A percentile compares a stretch with the other conserved stretches of the same genome.
phyloP scores from a whole-genome alignment of 2,888 invertebrate species.

The Hermodice carunculata region DNA sequence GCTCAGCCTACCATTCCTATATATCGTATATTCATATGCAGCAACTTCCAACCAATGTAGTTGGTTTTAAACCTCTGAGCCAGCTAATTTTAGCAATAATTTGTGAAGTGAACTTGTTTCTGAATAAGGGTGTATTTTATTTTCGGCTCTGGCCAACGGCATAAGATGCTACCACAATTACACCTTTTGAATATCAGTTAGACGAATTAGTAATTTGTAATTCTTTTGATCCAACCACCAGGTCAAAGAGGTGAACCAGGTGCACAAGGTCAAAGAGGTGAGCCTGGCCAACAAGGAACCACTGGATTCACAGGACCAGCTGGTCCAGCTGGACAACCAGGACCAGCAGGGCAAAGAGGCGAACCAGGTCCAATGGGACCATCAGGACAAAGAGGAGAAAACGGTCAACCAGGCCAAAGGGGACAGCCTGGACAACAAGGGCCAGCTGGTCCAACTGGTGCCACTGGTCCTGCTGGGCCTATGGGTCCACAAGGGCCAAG shows the following conservation, averaged over 20 bases:
- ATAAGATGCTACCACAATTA: too few species aligned
- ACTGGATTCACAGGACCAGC: not conserved
- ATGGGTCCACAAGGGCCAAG: not conserved
- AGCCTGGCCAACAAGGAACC: conserved; percentile 13
- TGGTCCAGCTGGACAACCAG: conserved; percentile 14
- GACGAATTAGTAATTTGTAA: too few species aligned
- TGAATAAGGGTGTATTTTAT: too few species aligned
- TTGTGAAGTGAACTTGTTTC: too few species aligned
- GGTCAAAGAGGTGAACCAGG: conserved; percentile 19
- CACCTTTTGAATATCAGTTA: too few species aligned
- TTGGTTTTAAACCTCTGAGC: too few species aligned
- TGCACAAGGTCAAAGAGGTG: conserved; percentile 11
- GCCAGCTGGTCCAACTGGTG: conserved; percentile 22
- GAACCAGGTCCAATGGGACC: conserved; percentile 22
- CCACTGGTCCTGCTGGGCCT: not conserved
- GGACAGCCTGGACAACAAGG: conserved; percentile 25
- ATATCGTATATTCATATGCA: too few species aligned
- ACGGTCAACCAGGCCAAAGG: not conserved
- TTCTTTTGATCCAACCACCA: too few species aligned
- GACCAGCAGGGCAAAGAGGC: conserved; percentile 4
- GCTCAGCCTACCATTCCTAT: too few species aligned
- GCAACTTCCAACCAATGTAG: too few species aligned
- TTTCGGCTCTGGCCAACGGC: too few species aligned
- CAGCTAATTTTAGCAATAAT: too few species aligned
- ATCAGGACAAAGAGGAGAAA: conserved; percentile 23